phyloP scores from a whole-genome alignment of 1,140 invertebrate genomes.

The Eupristina koningsbergeri region DNA sequence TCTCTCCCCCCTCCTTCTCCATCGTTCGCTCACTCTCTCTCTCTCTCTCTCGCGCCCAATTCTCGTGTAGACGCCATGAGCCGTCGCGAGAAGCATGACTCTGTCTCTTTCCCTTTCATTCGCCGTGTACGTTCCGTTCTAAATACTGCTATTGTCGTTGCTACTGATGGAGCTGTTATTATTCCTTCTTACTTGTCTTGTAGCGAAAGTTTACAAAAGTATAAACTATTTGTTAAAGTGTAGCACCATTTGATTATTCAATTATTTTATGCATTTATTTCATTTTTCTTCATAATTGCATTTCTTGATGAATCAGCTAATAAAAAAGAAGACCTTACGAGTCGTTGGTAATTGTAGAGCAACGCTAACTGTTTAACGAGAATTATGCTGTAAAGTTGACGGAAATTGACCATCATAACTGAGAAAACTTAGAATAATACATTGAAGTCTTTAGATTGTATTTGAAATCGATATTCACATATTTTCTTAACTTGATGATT shows the following conservation, averaged over 20 bases:
- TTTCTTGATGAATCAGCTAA: background rate
- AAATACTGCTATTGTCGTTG: conserved; percentile 36
- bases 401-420: no score
- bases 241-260: background rate
- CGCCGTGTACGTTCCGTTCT: conserved; percentile 44
- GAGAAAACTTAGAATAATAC: no score
- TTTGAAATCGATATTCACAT: no score
- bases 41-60: background rate
- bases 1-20: no score
- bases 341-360: background rate
- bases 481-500: no score
- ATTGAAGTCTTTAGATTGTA: no score
- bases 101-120: conserved; percentile 26
- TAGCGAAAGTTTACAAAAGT: conserved; percentile 2
- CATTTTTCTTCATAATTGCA: background rate
- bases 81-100: background rate
- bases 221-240: conserved; percentile 68
- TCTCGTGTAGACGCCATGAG: conserved; percentile 33
- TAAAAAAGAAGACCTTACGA: background rate
- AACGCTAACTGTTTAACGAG: background rate
- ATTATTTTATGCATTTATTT: background rate
- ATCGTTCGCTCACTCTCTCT: background rate
- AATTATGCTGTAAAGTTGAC: background rate
- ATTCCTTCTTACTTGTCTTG: background rate
- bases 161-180: background rate